Evolutionary conservation across 2,888 invertebrate species (phyloP), one percentile per base, ranked within the genome.

Genomic region (Hypomecis atomaria): DNA sequence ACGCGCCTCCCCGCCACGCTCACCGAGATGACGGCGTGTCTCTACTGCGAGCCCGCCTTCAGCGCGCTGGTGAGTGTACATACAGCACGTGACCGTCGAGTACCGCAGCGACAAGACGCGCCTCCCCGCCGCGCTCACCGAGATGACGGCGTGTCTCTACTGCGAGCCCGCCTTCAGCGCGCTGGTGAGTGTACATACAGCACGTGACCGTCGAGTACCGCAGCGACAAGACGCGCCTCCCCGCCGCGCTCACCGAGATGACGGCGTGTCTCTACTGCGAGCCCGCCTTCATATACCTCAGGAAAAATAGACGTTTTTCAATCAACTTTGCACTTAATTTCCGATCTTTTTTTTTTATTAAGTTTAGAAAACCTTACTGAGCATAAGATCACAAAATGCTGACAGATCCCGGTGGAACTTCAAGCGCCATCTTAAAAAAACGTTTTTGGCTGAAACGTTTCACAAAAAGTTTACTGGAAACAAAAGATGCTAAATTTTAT

Each of bases 241-340:
- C 96, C 52, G 95, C 96, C 75, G 95, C 95, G 68, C 94, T 94
- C 54, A 95, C 96, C 8, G 96, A 98, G 87, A 96, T 97, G 93
- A 95, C 95, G 10, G 97, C 98, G 13, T 99, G 99, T 81, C 94
- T 98, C 5, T 99, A 99, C 92, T 99, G 99, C 87, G 96, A 96
- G 64, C 92, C 94, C 0, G 95, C 96, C 58, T 97, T 99, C 79
- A 94, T n/a, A n/a, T n/a, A n/a, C n/a, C n/a, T n/a, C n/a, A n/a
- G n/a, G n/a, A n/a, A n/a, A n/a, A n/a, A n/a, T n/a, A n/a, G n/a
- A n/a, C n/a, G n/a, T n/a, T n/a, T n/a, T n/a, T n/a, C n/a, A n/a
- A n/a, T n/a, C n/a, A n/a, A n/a, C n/a, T n/a, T n/a, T n/a, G n/a
- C n/a, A n/a, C n/a, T n/a, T n/a, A n/a, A n/a, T n/a, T n/a, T n/a